Conservation (phyloP, 2,113 vertebrate genomes). For the Pseudopipra pipra region DNA sequence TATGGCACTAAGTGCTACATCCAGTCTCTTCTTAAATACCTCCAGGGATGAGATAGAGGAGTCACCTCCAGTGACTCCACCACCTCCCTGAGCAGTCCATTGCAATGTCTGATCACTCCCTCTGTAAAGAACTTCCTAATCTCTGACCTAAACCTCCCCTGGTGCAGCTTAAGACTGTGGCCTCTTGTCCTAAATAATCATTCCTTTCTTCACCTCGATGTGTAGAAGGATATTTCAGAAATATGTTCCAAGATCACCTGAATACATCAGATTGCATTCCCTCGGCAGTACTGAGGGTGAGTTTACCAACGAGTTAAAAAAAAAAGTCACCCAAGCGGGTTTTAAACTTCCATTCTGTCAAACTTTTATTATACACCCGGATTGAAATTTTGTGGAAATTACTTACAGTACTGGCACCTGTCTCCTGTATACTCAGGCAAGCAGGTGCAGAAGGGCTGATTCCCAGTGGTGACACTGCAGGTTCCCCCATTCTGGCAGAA, state of each 20-base stretch:
- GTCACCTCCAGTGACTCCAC: too few relatives aligned
- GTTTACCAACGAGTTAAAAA: fast-evolving
- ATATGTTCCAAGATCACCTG: not conserved
- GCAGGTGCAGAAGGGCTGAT: conserved; percentile 91
- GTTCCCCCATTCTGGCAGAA: conserved; percentile 93
- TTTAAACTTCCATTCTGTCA: not conserved
- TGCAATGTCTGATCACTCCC: too few relatives aligned
- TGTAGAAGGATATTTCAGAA: not conserved
- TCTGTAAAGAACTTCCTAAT: too few relatives aligned
- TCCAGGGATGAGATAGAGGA: too few relatives aligned
- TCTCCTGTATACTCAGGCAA: conserved; percentile 91
- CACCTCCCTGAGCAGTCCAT: too few relatives aligned
- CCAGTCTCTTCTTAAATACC: too few relatives aligned
- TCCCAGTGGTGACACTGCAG: conserved; percentile 89
- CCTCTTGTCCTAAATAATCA: not conserved
- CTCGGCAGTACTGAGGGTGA: not conserved
- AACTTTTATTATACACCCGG: fast-evolving
- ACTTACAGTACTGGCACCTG: conserved; percentile 94
- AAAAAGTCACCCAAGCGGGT: fast-evolving
- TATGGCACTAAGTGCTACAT: too few relatives aligned
- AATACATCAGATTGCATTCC: not conserved
- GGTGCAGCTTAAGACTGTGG: too few relatives aligned
- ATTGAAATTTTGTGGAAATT: not conserved
- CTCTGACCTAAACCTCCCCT: too few relatives aligned
- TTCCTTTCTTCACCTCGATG: not conserved